Base-by-base conservation (phyloP, 2,888 invertebrate species). In the Trissoscelio sp. region DNA sequence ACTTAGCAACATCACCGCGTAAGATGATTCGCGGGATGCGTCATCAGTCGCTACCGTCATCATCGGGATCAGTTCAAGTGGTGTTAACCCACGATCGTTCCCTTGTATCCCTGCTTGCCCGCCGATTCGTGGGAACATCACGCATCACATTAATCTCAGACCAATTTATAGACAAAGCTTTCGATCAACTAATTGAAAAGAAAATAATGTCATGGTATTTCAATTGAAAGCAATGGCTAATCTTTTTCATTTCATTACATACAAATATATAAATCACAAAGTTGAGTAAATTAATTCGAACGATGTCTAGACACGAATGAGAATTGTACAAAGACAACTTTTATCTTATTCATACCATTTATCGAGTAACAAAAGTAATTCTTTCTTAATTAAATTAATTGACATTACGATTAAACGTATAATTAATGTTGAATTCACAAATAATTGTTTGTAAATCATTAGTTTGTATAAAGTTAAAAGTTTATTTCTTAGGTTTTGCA, bases 41-140 rank as follows among this genome's bases (percentile, higher is more conserved):
- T 83, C 90, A 89, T 87, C 85, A 81, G 83, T 85, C 62, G 84
- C 82, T 84, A 85, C 83, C 48, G 44, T 85, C 86, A 85, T 89
- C 88, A 90, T 90, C 90, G 88, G 86, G 85, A 90, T 88, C 88
- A 86, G 90, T 90, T 91, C 90, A 90, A 91, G 90, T 91, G 89
- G 88, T 88, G 88, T 88, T 90, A 88, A 91, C 89, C 87, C 82
- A 84, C 53, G 84, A 83, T 86, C 77, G 84, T 84, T 87, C 86
- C 84, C 86, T 83, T 87, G 83, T 85, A 85, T 85, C 85, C 83
- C 85, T 77, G 83, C 83, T 72, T 83, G 85, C 74, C 83, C 83
- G 83, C 80, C 84, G 83, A 87, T 88, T 89, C 90, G 90, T 90
- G 90, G 88, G 90, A 90, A 90, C 86, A 58, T 83, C 79, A 77